phyloP scores from a whole-genome alignment of 2,113 vertebrate genomes.

The Hystrix cristata region DNA sequence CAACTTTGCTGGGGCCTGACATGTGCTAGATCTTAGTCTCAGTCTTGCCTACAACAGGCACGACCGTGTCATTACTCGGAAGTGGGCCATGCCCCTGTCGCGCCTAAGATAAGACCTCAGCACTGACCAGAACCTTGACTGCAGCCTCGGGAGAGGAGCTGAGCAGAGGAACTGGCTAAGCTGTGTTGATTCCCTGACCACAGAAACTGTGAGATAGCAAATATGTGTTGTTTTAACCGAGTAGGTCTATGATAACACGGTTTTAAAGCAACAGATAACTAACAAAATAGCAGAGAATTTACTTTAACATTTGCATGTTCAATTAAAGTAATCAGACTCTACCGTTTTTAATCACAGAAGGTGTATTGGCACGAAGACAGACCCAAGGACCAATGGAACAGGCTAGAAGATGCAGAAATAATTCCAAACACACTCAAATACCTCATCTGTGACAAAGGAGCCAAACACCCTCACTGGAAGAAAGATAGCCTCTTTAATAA shows the following conservation, averaged over 20 bases:
- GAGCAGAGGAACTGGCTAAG: not conserved
- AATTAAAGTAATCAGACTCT: not conserved
- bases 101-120: not conserved
- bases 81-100: fast-evolving
- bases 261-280: not conserved
- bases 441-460: too few relatives aligned
- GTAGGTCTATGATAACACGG: not conserved
- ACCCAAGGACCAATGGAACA: too few relatives aligned
- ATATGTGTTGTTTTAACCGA: not conserved
- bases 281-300: not conserved
- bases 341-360: too few relatives aligned
- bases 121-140: not conserved
- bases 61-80: not conserved
- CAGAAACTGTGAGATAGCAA: not conserved
- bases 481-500: too few relatives aligned
- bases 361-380: too few relatives aligned
- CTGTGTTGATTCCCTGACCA: not conserved
- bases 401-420: too few relatives aligned
- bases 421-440: too few relatives aligned
- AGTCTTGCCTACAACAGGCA: not conserved
- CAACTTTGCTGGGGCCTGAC: fast-evolving
- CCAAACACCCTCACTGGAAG: too few relatives aligned
- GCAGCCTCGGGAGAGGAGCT: not conserved
- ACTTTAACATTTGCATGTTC: not conserved
- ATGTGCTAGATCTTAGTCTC: not conserved